phyloP scores from a whole-genome alignment of 2,113 vertebrate genomes.

The Chunga burmeisteri region DNA sequence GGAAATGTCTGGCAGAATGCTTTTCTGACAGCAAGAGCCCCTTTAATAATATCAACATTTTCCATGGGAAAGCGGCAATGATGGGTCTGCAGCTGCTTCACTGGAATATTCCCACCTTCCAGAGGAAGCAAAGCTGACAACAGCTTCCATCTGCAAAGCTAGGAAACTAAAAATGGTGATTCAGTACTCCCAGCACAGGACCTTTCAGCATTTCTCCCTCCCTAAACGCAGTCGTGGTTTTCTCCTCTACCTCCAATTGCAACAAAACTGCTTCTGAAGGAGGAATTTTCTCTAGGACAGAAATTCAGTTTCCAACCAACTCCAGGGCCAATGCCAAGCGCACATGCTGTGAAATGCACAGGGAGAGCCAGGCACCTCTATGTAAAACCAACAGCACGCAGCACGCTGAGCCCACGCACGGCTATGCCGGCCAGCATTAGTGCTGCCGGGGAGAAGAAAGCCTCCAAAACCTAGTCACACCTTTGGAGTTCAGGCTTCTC shows the following conservation, averaged over 20 bases:
- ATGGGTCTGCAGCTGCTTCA: constrained; percentile 35
- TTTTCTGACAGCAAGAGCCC: constrained; percentile 47
- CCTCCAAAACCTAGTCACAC: background rate
- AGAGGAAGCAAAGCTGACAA: constrained; percentile 45
- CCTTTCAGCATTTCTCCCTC: background rate
- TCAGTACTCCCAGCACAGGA: background rate
- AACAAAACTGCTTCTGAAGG: background rate
- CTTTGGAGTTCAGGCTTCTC: background rate
- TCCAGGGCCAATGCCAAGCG: background rate
- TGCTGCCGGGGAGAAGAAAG: background rate
- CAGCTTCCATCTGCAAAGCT: constrained; percentile 40
- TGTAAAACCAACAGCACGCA: background rate
- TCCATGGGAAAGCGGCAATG: constrained; percentile 46
- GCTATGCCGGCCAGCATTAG: background rate
- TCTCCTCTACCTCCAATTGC: background rate
- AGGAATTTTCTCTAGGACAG: background rate
- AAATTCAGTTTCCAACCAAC: background rate
- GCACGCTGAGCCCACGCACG: background rate
- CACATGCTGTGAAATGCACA: background rate
- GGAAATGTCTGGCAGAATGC: constrained; percentile 48
- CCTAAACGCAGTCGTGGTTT: background rate
- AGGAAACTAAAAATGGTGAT: background rate
- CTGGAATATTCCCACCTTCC: constrained; percentile 58
- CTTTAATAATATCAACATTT: constrained; percentile 59
- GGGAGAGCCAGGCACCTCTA: background rate